These are phyloP conservation scores for Syrrhaptes paradoxus DNA, from an alignment of 2,113 vertebrate species.

Conservation along the genomic window DNA sequence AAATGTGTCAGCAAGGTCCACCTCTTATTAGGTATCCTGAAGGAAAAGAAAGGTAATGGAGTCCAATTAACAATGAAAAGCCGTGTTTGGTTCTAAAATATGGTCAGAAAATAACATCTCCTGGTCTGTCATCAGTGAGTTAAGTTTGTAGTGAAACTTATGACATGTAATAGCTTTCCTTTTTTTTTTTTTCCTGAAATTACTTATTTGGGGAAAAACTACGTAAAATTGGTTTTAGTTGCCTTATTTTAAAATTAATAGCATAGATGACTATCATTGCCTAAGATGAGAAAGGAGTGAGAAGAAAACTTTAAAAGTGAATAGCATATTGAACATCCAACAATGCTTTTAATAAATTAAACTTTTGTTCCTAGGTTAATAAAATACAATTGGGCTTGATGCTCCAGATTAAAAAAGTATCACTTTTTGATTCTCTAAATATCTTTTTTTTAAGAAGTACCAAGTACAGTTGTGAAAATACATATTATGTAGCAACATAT, in stretches of 20 bases:
- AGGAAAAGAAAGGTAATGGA: background rate
- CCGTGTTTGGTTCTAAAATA: background rate
- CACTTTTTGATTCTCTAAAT: background rate
- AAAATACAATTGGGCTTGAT: background rate
- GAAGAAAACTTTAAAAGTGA: background rate
- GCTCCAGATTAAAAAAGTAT: background rate
- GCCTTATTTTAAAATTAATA: background rate
- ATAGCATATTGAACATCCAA: background rate
- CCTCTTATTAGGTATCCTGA: background rate
- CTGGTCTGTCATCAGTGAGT: background rate
- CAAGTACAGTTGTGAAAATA: background rate
- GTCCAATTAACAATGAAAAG: background rate
- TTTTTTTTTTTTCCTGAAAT: background rate
- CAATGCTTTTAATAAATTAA: background rate
- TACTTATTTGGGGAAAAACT: background rate
- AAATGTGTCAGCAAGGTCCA: background rate
- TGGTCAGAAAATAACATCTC: background rate
- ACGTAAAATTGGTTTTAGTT: background rate
- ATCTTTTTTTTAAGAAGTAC: background rate
- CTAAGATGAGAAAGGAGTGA: background rate
- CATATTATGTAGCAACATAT: background rate
- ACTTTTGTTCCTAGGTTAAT: background rate
- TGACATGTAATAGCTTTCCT: background rate
- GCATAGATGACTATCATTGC: background rate
- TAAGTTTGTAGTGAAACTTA: background rate